Conservation (phyloP, 2,113 vertebrate genomes). For the Heterotilapia buettikoferi region DNA sequence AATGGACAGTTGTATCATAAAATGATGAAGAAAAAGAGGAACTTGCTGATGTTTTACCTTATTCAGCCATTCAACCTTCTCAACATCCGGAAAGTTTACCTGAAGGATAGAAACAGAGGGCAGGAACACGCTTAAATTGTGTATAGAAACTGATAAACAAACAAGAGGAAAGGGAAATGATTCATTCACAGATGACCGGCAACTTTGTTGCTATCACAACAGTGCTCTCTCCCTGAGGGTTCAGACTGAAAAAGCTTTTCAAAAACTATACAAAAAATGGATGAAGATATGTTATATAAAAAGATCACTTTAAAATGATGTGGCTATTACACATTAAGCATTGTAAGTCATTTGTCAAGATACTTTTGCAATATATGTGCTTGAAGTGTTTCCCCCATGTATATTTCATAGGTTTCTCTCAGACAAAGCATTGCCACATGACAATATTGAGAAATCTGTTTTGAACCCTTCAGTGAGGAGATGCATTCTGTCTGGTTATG, state of each 20-base stretch:
- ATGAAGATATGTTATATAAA: neutral
- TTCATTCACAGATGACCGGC: neutral
- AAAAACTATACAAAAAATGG: neutral
- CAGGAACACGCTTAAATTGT: neutral
- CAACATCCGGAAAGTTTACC: constrained; percentile 90
- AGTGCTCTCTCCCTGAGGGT: neutral
- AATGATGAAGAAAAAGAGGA: neutral
- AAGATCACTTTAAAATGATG: neutral
- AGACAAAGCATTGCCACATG: neutral
- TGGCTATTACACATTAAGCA: neutral
- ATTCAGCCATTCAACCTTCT: constrained; percentile 91
- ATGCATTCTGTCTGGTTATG: neutral
- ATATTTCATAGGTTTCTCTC: neutral
- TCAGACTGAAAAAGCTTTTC: neutral
- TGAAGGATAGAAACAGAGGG: constrained; percentile 40
- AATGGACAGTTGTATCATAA: neutral
- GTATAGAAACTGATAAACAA: neutral
- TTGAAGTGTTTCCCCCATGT: neutral
- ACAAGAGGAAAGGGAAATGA: neutral
- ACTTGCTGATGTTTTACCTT: constrained; percentile 73
- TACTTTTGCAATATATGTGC: neutral
- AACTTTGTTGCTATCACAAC: neutral
- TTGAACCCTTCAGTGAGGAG: neutral
- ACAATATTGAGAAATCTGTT: neutral
- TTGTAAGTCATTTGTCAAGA: neutral